Evolutionary conservation across 2,888 invertebrate genomes (phyloP).

Genomic region (Agrochola macilenta): DNA sequence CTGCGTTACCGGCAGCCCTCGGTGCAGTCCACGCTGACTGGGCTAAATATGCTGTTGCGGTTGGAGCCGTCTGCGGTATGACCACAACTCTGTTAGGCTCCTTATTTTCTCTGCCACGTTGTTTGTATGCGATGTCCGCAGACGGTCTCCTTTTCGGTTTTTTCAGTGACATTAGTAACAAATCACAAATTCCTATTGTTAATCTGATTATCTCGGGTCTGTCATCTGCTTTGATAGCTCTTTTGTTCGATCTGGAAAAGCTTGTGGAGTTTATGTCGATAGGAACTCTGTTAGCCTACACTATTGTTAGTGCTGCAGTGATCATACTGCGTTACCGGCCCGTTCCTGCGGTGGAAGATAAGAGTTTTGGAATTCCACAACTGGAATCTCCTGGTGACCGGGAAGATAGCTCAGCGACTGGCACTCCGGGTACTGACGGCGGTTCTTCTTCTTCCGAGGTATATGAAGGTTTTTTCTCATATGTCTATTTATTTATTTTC

Average conservation of each 20-base stretch:
- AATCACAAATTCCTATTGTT: constrained; percentile 95
- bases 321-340: constrained; percentile 96
- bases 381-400: constrained; percentile 90
- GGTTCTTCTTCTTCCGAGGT: constrained; percentile 91
- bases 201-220: constrained; percentile 95
- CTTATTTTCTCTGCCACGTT: constrained; percentile 95
- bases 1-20: constrained; percentile 95
- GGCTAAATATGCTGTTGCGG: constrained; percentile 95
- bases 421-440: constrained; percentile 91
- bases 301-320: constrained; percentile 97
- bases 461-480: neutral
- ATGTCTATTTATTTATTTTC: neutral
- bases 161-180: constrained; percentile 94
- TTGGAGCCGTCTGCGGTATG: constrained; percentile 98
- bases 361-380: constrained; percentile 86
- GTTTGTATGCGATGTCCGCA: constrained; percentile 97
- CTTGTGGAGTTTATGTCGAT: constrained; percentile 99
- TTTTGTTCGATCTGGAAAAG: constrained; percentile 96
- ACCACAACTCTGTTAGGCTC: constrained; percentile 96
- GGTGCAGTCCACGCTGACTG: constrained; percentile 94
- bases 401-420: constrained; percentile 91
- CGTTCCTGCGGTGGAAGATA: constrained; percentile 86
- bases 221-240: constrained; percentile 94
- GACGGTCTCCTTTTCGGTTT: constrained; percentile 96
- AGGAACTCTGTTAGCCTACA: constrained; percentile 96